Base-by-base conservation (phyloP, 2,113 vertebrate genomes). In the Onychorhynchus coronatus region DNA sequence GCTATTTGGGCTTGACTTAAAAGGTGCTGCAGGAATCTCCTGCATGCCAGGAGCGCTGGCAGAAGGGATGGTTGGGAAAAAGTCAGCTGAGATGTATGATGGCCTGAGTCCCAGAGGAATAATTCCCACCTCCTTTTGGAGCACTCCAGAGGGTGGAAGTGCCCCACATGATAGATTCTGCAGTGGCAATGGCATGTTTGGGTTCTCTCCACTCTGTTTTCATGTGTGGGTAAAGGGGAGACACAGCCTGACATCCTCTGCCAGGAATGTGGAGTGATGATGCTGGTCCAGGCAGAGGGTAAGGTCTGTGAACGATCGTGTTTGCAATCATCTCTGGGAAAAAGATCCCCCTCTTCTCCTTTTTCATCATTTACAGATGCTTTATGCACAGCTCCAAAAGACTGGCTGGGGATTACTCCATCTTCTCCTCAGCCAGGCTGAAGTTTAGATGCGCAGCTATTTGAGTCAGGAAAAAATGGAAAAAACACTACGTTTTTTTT, bases 351-450 rank as follows among this genome's bases (percentile, higher is more conserved):
- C 77, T 85, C 66, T 41, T 83, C 93, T 93, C 90, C 76, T 94
- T 94, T 96, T 96, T 93, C 88, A 94, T 96, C 86, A 79, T 96
- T 96, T 94, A 72, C 72, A 58, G 76, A 72, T 79, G 65, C 58
- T 95, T 91, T 94, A 87, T 72, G 79, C 89, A 63, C 71, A 58
- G 50, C 59, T 96, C 91, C 82, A 49, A 96, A 96, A 96, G 95
- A 87, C 83, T 73, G 88, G 65, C 86, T 93, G 35, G 92, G 96
- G 95, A 94, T 92, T 94, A 92, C 91, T 93, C 28, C 70, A 92
- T 94, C 92, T 96, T 91, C 90, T 81, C 37, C 55, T 92, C 61
- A 95, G 92, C 70, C 62, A 76, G 80, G 49, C 67, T 91, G 66
- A 87, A 92, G 91, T 93, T 95, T 78, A 68, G 70, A 65, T 62